Percentiles rank a stretch among this genome's conserved stretches.
These are phyloP conservation scores for Xenus cinereus DNA, from an alignment of 2,113 vertebrate genomes.

Conservation along the genomic window DNA sequence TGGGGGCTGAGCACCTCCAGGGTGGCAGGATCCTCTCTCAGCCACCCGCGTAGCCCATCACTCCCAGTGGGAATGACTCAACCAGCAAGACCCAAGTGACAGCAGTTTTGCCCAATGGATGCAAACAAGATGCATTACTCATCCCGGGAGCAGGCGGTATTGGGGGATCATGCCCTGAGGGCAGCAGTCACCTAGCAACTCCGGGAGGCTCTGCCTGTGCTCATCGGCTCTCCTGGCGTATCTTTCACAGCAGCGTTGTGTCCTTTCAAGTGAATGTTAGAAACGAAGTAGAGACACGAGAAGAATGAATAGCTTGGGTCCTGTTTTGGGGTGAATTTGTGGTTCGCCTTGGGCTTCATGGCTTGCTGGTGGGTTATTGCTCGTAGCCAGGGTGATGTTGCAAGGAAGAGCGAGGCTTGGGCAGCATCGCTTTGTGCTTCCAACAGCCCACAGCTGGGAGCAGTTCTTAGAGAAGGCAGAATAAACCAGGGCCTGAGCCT, in stretches of 20 bases:
- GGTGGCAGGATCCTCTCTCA: background rate
- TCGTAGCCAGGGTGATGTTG: background rate
- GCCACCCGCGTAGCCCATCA: background rate
- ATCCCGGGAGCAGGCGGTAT: background rate
- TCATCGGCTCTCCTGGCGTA: background rate
- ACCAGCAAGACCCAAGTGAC: background rate
- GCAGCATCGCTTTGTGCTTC: background rate
- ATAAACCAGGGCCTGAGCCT: background rate
- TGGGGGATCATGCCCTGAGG: background rate
- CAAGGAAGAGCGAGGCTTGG: background rate
- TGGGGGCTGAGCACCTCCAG: background rate
- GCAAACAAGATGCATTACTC: background rate
- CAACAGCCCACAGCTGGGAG: background rate
- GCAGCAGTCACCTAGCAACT: background rate
- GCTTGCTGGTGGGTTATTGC: background rate
- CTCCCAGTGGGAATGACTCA: background rate
- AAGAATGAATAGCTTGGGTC: background rate
- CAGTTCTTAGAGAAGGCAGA: background rate
- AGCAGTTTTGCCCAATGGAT: background rate
- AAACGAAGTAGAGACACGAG: accelerated
- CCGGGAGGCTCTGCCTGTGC: background rate
- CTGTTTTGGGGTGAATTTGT: background rate
- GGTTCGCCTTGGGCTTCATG: background rate
- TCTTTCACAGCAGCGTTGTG: background rate
- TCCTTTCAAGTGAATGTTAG: background rate